Evolutionary conservation across 2,888 invertebrate species (phyloP), one percentile per base, ranked within the genome.

Genomic region (Dryomyza anilis): DNA sequence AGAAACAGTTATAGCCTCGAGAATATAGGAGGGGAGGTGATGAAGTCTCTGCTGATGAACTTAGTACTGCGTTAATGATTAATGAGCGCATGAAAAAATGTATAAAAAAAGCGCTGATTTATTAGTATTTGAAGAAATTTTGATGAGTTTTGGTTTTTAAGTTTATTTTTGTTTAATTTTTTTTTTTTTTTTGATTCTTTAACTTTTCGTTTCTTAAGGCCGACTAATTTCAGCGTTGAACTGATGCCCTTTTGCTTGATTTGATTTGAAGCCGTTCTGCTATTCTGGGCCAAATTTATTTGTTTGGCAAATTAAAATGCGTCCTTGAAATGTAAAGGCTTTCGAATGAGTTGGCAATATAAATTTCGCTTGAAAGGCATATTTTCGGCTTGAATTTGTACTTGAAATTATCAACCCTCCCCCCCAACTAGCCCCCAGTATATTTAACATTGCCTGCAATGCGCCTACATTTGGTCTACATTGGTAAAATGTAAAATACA

Each of bases 401-500:
- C 25, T 48, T 14, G 23, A 5, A 21, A 14, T 21, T 4, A 48
- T 12, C 23, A 48, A 23, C 48, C 16, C 48, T 14, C 12, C 27
- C 25, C 27, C 3, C 14, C 7, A 12, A 7, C 48, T 21, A 19
- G 21, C 6, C 27, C 50, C 50, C 23, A 27, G n/a, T n/a, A n/a
- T n/a, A n/a, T n/a, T n/a, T n/a, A n/a, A n/a, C n/a, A n/a, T n/a
- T n/a, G n/a, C 3, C 12, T 7, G 33, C 33, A 12, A 7, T 33
- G 33, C 39, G 14, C 3, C n/a, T 39, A n/a, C 55, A 67, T 65
- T 65, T 66, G 69, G 39, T 66, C 39, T 12, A 14, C 12, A 39
- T 14, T 39, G 6, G 16, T 14, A 27, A 29, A 48, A 16, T 58
- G 45, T 45, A 27, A 57, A 61, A 67, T 46, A 59, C n/a, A 64